phyloP scores from a whole-genome alignment of 1,140 invertebrate species.

The Calephelis virginiensis region DNA sequence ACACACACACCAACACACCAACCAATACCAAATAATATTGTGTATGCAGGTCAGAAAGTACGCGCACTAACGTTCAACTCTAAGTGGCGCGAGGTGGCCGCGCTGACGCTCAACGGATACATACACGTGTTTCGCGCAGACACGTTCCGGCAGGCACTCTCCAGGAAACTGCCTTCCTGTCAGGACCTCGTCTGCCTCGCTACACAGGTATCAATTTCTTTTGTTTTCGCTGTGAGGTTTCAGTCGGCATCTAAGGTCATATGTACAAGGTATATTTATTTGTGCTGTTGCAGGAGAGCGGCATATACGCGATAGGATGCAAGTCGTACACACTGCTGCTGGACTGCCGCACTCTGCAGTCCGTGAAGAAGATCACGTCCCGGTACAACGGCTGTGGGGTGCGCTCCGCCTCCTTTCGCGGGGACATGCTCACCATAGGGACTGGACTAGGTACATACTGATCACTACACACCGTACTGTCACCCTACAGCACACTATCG shows the following conservation, averaged over 20 bases:
- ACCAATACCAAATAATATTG: too few species aligned
- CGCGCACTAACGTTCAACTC: slow-evolving; percentile 93
- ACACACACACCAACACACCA: too few species aligned
- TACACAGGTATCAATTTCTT: slow-evolving; percentile 60
- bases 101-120: slow-evolving; percentile 94
- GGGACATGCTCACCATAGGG: slow-evolving; percentile 93
- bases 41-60: slow-evolving; percentile 85
- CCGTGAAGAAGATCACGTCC: slow-evolving; percentile 83
- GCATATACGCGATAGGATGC: slow-evolving; percentile 94
- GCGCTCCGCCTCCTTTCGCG: slow-evolving; percentile 93
- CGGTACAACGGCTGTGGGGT: slow-evolving; percentile 92
- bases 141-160: slow-evolving; percentile 90
- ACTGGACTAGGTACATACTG: slow-evolving; percentile 85
- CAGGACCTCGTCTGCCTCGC: slow-evolving; percentile 96
- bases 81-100: slow-evolving; percentile 91
- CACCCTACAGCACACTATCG: not conserved
- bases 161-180: slow-evolving; percentile 90
- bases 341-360: slow-evolving; percentile 91
- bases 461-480: not conserved
- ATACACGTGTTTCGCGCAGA: slow-evolving; percentile 96
- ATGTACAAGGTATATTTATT: too few species aligned
- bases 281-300: slow-evolving; percentile 83
- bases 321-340: slow-evolving; percentile 94
- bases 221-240: too few species aligned
- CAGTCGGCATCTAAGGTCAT: too few species aligned